A percentile compares a stretch with the other conserved stretches of the same genome.
Conservation (phyloP, 2,113 vertebrate genomes). For the Romanogobio albipinnatus region DNA sequence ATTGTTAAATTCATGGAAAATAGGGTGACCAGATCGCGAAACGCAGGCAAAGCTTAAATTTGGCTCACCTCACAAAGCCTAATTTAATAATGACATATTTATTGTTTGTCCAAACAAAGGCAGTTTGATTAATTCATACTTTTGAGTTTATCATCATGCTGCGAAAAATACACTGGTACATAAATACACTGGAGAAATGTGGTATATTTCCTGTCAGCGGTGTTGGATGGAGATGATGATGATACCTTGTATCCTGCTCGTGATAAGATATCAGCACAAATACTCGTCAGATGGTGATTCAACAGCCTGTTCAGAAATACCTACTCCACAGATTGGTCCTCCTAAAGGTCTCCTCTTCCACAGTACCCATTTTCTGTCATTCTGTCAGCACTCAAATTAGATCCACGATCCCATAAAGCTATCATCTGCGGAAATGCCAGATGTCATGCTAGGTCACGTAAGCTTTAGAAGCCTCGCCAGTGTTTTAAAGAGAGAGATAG, state of each 20-base stretch:
- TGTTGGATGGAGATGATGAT: conserved; percentile 17
- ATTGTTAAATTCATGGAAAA: too few relatives aligned
- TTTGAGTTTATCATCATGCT: background rate
- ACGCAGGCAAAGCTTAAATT: too few relatives aligned
- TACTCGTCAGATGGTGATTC: conserved; percentile 25
- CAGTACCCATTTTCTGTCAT: conserved; percentile 3
- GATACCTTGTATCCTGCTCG: conserved; percentile 51
- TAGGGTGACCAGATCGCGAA: too few relatives aligned
- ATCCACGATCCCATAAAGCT: background rate
- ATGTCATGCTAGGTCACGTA: conserved; percentile 22
- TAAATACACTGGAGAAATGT: background rate
- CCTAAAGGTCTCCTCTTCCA: background rate
- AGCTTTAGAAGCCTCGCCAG: background rate
- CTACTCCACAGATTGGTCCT: conserved; percentile 11
- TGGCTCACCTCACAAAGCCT: too few relatives aligned
- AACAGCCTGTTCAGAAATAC: conserved; percentile 22
- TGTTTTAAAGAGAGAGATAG: conserved; percentile 1
- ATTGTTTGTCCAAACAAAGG: background rate
- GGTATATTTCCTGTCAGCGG: background rate
- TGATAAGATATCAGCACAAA: conserved; percentile 9
- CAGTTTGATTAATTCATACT: background rate
- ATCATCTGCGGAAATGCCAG: conserved; percentile 18
- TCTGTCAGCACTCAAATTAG: conserved; percentile 19
- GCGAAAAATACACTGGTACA: background rate
- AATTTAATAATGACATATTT: background rate